Evolutionary conservation across 2,113 vertebrate genomes (phyloP), one percentile per base, ranked within the genome.

Genomic region (Cyphomyrus plagiostoma): DNA sequence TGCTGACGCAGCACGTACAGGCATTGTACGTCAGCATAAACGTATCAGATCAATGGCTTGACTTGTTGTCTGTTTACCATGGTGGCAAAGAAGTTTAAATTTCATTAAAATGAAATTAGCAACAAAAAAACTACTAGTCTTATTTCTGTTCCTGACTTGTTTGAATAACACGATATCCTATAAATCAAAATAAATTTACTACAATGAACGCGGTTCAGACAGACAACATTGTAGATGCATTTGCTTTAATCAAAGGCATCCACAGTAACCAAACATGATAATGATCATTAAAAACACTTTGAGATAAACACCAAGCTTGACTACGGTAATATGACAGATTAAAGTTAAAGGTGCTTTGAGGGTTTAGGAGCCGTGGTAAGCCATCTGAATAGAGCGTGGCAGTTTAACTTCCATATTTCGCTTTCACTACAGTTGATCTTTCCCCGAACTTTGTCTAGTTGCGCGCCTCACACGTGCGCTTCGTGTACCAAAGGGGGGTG

Each of bases 21-120:
- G 85, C 50, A 8, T 30, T 26, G 4, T n/a, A 50, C 6, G 45
- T 85, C 42, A 85, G 82, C 45, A 86, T 23, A 45, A 35, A 49
- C 6, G 13, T 87, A 87, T 35, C 50, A 46, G 39, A 84, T 84
- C 21, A 23, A 23, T 45, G 82, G 82, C 19, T n/a, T 87, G 85
- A 87, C 30, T 87, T 86, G n/a, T 86, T 86, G n/a, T 87, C 35
- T 56, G 26, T 26, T 48, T 86, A 26, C 48, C n/a, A 50, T 86
- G 23, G 4, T n/a, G 45, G 42, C n/a, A 50, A 86, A 30, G 83
- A 50, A 50, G 45, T 50, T 39, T 48, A 86, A 19, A 26, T 86
- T n/a, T 84, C 46, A 84, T 70, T 30, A 13, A 30, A 30, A 70
- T 10, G 26, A 70, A 39, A 80, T 42, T 39, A 35, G 30, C 30